Conservation (phyloP, 1,140 invertebrate genomes). For the Trinorchestia longiramus region DNA sequence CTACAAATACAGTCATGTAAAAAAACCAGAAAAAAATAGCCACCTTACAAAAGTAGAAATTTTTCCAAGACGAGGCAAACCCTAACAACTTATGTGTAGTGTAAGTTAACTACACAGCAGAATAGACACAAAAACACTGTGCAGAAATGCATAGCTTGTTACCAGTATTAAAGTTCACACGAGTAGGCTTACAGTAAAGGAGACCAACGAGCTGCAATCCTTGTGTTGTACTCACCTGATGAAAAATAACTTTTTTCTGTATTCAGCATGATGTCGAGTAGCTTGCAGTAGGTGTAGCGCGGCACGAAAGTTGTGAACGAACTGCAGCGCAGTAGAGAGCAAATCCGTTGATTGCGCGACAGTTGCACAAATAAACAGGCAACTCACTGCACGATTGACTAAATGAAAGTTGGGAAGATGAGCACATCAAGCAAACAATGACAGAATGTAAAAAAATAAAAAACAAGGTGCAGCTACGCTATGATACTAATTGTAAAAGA, state of each 20-base stretch:
- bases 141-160: neutral
- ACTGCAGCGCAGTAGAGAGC: neutral
- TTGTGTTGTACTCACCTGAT: neutral
- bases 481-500: no score
- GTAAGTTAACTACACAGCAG: neutral
- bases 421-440: neutral
- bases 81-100: neutral
- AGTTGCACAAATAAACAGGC: neutral
- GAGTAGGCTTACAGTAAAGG: neutral
- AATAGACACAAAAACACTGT: neutral
- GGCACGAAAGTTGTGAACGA: neutral
- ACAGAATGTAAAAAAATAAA: neutral
- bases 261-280: neutral
- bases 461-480: neutral
- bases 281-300: neutral
- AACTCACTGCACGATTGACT: neutral
- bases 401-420: neutral
- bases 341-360: neutral
- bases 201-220: neutral
- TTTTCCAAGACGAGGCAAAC: neutral
- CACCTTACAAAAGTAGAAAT: neutral
- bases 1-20: neutral
- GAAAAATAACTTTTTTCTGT: neutral
- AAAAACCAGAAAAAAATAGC: neutral
- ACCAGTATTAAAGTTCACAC: neutral